Evolutionary conservation across 2,797 vertebrate genomes (phyloP), one percentile per base, ranked within the genome.

Genomic region (Phoxinus dragarum): DNA sequence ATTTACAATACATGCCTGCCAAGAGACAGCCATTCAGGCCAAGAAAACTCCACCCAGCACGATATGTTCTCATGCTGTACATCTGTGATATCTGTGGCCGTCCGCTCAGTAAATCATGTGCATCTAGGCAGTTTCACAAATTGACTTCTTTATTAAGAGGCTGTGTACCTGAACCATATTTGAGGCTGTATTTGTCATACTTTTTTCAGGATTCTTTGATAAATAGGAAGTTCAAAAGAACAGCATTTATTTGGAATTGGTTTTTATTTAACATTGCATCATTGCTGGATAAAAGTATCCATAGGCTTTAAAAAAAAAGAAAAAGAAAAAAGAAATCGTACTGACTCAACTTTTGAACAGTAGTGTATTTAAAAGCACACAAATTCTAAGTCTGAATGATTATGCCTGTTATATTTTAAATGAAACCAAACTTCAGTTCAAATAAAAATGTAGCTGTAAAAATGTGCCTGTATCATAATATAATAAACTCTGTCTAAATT

Each of bases 11-110:
- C 3, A 3, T n/a, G 61, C 42, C 40, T 84, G 73, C 72, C 47
- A 54, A 84, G 54, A 74, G 54, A 82, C 54, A 38, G n/a, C 4
- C 36, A 44, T 59, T 74, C 73, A 68, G 66, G 36, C 82, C 49
- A 68, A 78, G 49, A n/a, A 68, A 73, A 76, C 81, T 77, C 82
- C 61, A 56, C 83, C 75, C 49, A 79, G 16, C 67, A 61, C 82
- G 27, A 54, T 52, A 61, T 61, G 52, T 34, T 56, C 36, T 34
- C 64, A 59, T 40, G n/a, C 52, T 64, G 54, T 61, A 56, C 36
- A 19, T 67, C 59, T 40, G 68, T 61, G 42, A 56, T 69, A 77
- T 49, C 23, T 11, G 27, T 66, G 27, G 17, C 27, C 6, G 27
- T 84, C 38, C n/a, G 27, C 71, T 38, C 17, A 82, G 40, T 82